Conservation (phyloP, 2,113 vertebrate genomes). For the Onychostoma macrolepis region DNA sequence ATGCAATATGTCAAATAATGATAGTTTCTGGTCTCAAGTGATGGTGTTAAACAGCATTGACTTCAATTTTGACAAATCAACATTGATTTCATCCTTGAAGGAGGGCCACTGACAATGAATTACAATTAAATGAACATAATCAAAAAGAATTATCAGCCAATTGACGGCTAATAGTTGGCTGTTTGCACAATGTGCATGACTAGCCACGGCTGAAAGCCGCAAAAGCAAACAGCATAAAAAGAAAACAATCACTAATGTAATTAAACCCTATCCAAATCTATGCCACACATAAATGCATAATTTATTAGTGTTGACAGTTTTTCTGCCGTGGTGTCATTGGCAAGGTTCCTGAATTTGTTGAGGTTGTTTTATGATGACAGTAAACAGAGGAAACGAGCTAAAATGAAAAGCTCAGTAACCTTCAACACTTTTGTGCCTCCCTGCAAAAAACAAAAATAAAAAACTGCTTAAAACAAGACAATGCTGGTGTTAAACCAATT, state of each 20-base stretch:
- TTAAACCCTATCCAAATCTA: constrained; percentile 46
- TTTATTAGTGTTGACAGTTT: constrained; percentile 47
- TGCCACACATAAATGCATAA: constrained; percentile 44
- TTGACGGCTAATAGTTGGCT: constrained; percentile 63
- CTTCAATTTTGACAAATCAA: constrained; percentile 33
- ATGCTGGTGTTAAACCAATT: background rate
- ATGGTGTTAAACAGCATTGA: constrained; percentile 1
- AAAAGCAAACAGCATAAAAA: constrained; percentile 51
- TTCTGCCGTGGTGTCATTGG: background rate
- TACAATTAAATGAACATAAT: constrained; percentile 63
- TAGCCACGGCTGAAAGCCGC: constrained; percentile 63
- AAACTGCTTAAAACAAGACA: background rate
- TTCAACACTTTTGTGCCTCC: background rate
- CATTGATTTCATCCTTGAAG: constrained; percentile 52
- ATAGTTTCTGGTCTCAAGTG: background rate
- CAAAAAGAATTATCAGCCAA: constrained; percentile 59
- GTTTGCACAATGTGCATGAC: constrained; percentile 64
- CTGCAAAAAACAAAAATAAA: background rate
- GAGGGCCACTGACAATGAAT: constrained; percentile 56
- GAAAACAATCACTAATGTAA: constrained; percentile 43
- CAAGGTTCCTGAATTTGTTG: background rate
- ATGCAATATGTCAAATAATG: background rate
- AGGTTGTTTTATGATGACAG: background rate
- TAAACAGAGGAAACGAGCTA: background rate
- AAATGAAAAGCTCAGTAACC: background rate